Conservation (phyloP, 2,797 vertebrate species). For the Aphelocoma californica region DNA sequence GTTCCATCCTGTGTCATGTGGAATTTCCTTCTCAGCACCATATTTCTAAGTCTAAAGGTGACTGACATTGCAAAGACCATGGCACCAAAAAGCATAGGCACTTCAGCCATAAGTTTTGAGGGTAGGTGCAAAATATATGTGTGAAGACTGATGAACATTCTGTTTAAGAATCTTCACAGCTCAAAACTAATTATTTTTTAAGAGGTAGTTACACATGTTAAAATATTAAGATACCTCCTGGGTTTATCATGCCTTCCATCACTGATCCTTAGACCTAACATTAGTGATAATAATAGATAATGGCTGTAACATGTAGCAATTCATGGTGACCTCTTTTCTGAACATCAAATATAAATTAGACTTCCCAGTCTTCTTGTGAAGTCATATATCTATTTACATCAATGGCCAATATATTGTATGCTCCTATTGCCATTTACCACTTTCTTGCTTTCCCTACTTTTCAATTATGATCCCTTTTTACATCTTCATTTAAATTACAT, state of each 20-base stretch:
- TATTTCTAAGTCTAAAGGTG: not conserved
- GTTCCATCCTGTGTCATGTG: not conserved
- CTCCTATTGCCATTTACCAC: not conserved
- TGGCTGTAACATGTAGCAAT: not conserved
- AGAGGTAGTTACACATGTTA: not conserved
- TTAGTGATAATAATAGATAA: not conserved
- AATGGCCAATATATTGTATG: not conserved
- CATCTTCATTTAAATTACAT: not conserved
- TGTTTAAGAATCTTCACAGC: not conserved
- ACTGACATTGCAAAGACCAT: not conserved
- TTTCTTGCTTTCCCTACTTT: not conserved
- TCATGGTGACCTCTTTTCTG: not conserved
- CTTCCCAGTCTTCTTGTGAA: not conserved
- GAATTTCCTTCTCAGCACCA: not conserved
- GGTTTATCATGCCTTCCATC: not conserved
- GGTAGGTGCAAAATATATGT: not conserved
- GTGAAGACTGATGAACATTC: not conserved
- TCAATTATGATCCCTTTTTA: not conserved
- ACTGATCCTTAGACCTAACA: not conserved
- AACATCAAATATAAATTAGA: not conserved
- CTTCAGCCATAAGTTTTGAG: not conserved
- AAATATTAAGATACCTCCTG: not conserved
- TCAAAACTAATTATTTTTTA: conserved; percentile 2
- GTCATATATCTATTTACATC: not conserved
- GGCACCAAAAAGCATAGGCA: not conserved